Percentiles rank a stretch among this genome's conserved stretches.
phyloP scores from a whole-genome alignment of 2,797 vertebrate species.

The Hydrocynus forskahlii region DNA sequence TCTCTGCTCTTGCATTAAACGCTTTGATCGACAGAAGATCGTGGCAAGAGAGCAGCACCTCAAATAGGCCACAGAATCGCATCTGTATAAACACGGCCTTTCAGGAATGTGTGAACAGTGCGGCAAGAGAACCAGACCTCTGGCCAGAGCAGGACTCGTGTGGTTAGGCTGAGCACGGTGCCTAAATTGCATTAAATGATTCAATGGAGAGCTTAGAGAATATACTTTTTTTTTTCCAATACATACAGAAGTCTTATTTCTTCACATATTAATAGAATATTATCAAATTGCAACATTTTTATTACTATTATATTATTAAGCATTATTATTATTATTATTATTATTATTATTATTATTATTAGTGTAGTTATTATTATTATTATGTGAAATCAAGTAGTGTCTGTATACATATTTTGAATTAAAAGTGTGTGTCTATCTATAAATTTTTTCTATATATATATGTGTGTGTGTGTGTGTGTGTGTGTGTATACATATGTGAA shows the following conservation, averaged over 20 bases:
- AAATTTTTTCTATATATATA: too few species aligned
- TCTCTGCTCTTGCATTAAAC: conserved; percentile 84
- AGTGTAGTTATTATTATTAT: too few species aligned
- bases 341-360: too few species aligned
- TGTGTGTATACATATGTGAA: too few species aligned
- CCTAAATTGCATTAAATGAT: conserved; percentile 51
- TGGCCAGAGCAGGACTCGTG: conserved; percentile 57
- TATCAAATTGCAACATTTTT: too few species aligned
- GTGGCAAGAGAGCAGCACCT: conserved; percentile 83
- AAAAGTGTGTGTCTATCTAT: too few species aligned
- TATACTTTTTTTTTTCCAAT: conserved; percentile 60
- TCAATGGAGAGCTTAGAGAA: conserved; percentile 69
- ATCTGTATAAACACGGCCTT: conserved; percentile 97
- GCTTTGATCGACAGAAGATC: conserved; percentile 94
- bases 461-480: too few species aligned
- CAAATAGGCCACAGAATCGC: conserved; percentile 85
- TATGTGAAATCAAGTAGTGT: too few species aligned
- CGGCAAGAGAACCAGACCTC: conserved; percentile 79
- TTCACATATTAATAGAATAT: too few species aligned
- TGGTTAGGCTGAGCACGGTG: conserved; percentile 70
- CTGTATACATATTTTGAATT: too few species aligned
- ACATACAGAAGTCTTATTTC: conserved; percentile 1
- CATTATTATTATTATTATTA: too few species aligned
- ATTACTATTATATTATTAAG: background rate
- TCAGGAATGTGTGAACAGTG: conserved; percentile 88